Conservation (phyloP, 2,113 vertebrate species). For the Nicator chloris region DNA sequence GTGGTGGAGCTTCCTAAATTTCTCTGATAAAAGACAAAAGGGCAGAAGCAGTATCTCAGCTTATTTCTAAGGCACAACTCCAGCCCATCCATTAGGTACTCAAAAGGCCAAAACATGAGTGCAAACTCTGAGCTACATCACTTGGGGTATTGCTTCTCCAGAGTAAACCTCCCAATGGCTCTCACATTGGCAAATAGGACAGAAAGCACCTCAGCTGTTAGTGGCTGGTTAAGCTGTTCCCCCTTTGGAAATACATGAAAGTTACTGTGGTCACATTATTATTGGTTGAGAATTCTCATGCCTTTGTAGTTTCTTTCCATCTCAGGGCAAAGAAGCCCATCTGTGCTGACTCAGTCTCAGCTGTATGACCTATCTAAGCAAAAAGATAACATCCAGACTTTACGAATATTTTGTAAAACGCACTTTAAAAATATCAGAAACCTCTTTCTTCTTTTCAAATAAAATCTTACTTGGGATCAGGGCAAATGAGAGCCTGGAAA, state of each 20-base stretch:
- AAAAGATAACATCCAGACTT: background rate
- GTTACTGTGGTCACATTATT: background rate
- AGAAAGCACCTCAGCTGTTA: background rate
- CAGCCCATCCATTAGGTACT: background rate
- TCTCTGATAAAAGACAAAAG: background rate
- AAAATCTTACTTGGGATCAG: background rate
- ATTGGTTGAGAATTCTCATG: background rate
- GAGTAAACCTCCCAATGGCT: background rate
- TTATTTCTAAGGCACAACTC: background rate
- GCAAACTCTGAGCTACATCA: background rate
- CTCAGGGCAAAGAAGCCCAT: background rate
- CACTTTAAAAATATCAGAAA: background rate
- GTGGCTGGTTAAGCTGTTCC: background rate
- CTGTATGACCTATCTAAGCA: background rate
- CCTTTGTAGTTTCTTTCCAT: background rate
- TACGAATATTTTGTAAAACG: background rate
- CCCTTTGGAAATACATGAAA: background rate
- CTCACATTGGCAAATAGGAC: rapidly evolving
- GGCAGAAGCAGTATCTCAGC: background rate
- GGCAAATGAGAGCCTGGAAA: constrained; percentile 1
- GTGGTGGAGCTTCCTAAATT: background rate
- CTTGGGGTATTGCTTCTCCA: background rate
- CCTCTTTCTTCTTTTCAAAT: background rate
- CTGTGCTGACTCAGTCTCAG: background rate
- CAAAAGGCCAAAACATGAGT: background rate